Conservation (phyloP, 2,888 invertebrate species). For the Ormyrus labotus region DNA sequence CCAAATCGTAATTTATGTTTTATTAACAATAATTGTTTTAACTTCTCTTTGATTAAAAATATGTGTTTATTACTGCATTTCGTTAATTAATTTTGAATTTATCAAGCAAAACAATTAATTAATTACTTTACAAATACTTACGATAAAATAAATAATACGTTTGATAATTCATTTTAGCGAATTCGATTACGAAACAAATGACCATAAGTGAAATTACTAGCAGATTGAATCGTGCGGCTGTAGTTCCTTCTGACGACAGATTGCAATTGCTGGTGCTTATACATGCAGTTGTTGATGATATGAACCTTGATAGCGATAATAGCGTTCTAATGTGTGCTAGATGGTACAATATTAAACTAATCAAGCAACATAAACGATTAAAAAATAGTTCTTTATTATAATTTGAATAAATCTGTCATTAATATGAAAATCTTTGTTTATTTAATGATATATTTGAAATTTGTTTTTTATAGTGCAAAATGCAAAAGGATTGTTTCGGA, state of each 20-base stretch:
- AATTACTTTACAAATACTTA: neutral
- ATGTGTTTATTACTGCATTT: neutral
- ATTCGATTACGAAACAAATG: slow-evolving; percentile 79
- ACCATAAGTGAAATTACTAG: slow-evolving; percentile 79
- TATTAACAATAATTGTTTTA: neutral
- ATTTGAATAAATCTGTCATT: neutral
- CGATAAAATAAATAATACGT: neutral
- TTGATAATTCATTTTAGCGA: slow-evolving; percentile 72
- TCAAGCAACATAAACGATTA: neutral
- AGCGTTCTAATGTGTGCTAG: slow-evolving; percentile 42
- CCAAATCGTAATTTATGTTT: slow-evolving; percentile 68
- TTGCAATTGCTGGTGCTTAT: slow-evolving; percentile 84
- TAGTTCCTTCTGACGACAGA: slow-evolving; percentile 69
- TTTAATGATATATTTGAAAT: slow-evolving; percentile 1
- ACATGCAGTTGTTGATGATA: slow-evolving; percentile 81
- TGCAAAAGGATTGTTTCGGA: slow-evolving; percentile 67
- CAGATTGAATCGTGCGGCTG: slow-evolving; percentile 70
- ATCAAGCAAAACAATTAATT: slow-evolving; percentile 27
- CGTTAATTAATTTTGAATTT: slow-evolving; percentile 9
- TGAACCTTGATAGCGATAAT: slow-evolving; percentile 82
- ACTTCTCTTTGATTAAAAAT: neutral
- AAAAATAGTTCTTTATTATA: neutral
- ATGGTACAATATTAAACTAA: slow-evolving; percentile 37
- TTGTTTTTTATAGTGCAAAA: slow-evolving; percentile 64
- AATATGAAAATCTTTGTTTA: slow-evolving; percentile 3